These are phyloP conservation scores for Sycon ciliatum DNA, from an alignment of 37 sponge, comb jelly and placozoan species.

Conservation along the genomic window DNA sequence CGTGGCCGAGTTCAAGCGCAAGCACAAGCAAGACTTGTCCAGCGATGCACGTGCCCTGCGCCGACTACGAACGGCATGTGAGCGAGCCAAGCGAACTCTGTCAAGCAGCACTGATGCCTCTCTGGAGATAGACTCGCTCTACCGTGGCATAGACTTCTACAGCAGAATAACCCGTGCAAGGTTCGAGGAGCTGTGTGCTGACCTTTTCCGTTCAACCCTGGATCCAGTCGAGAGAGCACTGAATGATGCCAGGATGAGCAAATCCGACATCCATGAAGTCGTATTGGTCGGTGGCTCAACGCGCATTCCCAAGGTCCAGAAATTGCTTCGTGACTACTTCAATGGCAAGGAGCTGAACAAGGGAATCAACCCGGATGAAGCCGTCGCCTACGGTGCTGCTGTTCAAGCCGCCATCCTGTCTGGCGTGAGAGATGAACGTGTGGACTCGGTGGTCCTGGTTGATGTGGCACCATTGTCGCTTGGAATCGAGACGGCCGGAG, in stretches of 20 bases:
- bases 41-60: slow-evolving; percentile 68
- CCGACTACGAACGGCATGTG: slow-evolving; percentile 84
- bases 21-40: slow-evolving; percentile 79
- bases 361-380: slow-evolving; percentile 97
- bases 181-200: slow-evolving; percentile 86
- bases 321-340: slow-evolving; percentile 93
- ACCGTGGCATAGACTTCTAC: slow-evolving; percentile 86
- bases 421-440: slow-evolving; percentile 89
- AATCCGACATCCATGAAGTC: slow-evolving; percentile 81
- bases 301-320: slow-evolving; percentile 96
- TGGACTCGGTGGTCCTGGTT: slow-evolving; percentile 80
- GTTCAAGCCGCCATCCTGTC: slow-evolving; percentile 87
- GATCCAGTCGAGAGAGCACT: slow-evolving; percentile 92
- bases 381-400: slow-evolving; percentile 98
- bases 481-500: slow-evolving; percentile 97
- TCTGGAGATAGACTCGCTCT: slow-evolving; percentile 86
- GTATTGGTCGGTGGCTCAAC: slow-evolving; percentile 97
- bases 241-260: slow-evolving; percentile 73
- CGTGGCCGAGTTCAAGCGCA: slow-evolving; percentile 80
- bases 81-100: slow-evolving; percentile 82
- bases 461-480: slow-evolving; percentile 93
- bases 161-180: slow-evolving; percentile 87
- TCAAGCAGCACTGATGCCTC: slow-evolving; percentile 81
- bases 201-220: slow-evolving; percentile 80
- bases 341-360: slow-evolving; percentile 93